Evolutionary conservation across 2,888 invertebrate genomes (phyloP).

Genomic region (Nudaria mundana): DNA sequence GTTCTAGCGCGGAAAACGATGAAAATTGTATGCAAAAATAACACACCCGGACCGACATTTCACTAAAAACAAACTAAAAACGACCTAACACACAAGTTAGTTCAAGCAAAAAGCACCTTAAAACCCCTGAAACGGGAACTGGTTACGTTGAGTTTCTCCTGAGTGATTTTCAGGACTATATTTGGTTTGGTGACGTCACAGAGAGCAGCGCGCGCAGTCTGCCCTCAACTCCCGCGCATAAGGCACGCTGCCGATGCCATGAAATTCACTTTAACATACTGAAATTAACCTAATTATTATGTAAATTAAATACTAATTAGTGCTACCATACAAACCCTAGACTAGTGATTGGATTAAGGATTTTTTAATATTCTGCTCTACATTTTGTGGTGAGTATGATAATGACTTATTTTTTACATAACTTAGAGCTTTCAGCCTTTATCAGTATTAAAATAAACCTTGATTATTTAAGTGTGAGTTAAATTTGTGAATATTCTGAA

Average conservation of each 20-base stretch:
- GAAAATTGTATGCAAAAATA: conserved; percentile 76
- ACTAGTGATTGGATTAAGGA: conserved; percentile 50
- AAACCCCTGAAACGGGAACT: conserved; percentile 19
- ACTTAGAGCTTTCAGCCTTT: too few relatives aligned
- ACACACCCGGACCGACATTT: conserved; percentile 66
- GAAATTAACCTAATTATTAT: conserved; percentile 42
- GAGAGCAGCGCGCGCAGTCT: conserved; percentile 63
- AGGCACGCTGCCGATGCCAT: conserved; percentile 54
- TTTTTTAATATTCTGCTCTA: conserved; percentile 27
- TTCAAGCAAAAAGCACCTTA: conserved; percentile 36
- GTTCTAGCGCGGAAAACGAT: conserved; percentile 57
- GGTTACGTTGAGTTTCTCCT: conserved; percentile 31
- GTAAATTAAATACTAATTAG: conserved; percentile 35
- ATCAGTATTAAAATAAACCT: too few relatives aligned
- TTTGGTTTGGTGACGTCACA: conserved; percentile 68
- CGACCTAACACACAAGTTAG: conserved; percentile 27
- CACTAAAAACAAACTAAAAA: conserved; percentile 34
- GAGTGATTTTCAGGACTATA: conserved; percentile 49
- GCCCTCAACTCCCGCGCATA: conserved; percentile 58
- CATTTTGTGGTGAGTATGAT: conserved; percentile 46
- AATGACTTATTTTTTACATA: neutral
- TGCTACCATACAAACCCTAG: conserved; percentile 39
- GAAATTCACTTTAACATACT: conserved; percentile 22
- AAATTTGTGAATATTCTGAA: too few relatives aligned
- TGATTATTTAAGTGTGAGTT: neutral